phyloP scores from a whole-genome alignment of 2,888 invertebrate genomes.

The Molorchus minor region DNA sequence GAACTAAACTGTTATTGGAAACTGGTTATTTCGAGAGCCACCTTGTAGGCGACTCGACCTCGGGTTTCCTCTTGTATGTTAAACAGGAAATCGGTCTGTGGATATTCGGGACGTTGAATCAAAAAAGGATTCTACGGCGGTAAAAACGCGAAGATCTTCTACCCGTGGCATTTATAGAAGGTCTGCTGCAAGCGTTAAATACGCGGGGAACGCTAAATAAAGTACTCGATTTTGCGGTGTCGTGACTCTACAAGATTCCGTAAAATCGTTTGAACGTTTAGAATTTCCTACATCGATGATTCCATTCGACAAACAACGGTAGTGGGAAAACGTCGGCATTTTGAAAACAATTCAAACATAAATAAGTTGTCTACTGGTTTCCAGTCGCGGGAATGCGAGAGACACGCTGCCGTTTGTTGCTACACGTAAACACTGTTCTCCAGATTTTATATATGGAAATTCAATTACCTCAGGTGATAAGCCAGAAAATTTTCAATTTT shows the following conservation, averaged over 20 bases:
- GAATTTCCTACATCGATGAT: slow-evolving; percentile 56
- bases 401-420: slow-evolving; percentile 59
- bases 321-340: slow-evolving; percentile 63
- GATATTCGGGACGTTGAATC: slow-evolving; percentile 23
- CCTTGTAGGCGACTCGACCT: slow-evolving; percentile 28
- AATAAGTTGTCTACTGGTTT: slow-evolving; percentile 64
- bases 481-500: background rate
- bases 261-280: slow-evolving; percentile 59
- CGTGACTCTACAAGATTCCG: slow-evolving; percentile 60
- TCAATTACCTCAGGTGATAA: slow-evolving; percentile 42
- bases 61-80: slow-evolving; percentile 56
- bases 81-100: slow-evolving; percentile 50
- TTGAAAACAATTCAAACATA: slow-evolving; percentile 65
- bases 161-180: slow-evolving; percentile 34
- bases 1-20: no score
- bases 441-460: slow-evolving; percentile 55
- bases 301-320: slow-evolving; percentile 55
- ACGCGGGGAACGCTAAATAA: slow-evolving; percentile 42
- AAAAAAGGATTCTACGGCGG: slow-evolving; percentile 30
- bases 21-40: background rate
- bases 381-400: slow-evolving; percentile 59
- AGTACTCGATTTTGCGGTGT: slow-evolving; percentile 53
- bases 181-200: slow-evolving; percentile 34
- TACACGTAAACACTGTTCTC: slow-evolving; percentile 57
- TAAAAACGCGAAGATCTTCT: slow-evolving; percentile 30